Evolutionary conservation across 2,797 vertebrate species (phyloP).

Genomic region (Tolypeutes matacus): DNA sequence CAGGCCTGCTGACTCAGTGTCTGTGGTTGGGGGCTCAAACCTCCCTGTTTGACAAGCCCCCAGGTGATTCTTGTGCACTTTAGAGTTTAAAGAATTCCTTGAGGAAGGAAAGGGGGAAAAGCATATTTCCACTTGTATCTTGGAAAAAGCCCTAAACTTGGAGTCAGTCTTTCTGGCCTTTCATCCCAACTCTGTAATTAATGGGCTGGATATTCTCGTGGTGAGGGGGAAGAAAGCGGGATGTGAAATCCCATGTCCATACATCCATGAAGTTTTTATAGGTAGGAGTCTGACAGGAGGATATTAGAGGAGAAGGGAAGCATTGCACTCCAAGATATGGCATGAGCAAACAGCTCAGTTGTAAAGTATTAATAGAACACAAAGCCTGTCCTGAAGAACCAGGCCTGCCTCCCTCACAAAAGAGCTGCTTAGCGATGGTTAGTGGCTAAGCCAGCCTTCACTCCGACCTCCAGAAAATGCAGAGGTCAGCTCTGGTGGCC

Average conservation of each 20-base stretch:
- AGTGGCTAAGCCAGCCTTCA: not conserved
- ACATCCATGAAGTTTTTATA: too few relatives aligned
- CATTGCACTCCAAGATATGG: too few relatives aligned
- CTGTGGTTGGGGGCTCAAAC: not conserved
- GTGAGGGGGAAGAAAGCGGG: not conserved
- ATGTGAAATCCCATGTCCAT: not conserved
- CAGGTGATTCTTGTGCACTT: not conserved
- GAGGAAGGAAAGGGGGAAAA: slow-evolving; percentile 6
- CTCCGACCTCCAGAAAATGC: not conserved
- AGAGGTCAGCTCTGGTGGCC: not conserved
- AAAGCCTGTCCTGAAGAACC: too few relatives aligned
- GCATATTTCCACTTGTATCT: not conserved
- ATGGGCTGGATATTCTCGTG: not conserved
- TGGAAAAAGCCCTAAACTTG: not conserved
- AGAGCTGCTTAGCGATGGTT: too few relatives aligned
- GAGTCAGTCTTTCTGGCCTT: not conserved
- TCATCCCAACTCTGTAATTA: not conserved
- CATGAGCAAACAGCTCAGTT: too few relatives aligned
- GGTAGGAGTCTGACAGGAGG: too few relatives aligned
- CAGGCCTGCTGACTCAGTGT: not conserved
- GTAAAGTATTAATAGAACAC: too few relatives aligned
- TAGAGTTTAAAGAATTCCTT: slow-evolving; percentile 47
- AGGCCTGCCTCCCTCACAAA: not conserved
- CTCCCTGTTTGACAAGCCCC: not conserved
- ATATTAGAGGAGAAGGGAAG: too few relatives aligned